A percentile compares a stretch with the other conserved stretches of the same genome.
These are phyloP conservation scores for Patagioenas fasciata DNA, from an alignment of 2,113 vertebrate species.

Conservation along the genomic window DNA sequence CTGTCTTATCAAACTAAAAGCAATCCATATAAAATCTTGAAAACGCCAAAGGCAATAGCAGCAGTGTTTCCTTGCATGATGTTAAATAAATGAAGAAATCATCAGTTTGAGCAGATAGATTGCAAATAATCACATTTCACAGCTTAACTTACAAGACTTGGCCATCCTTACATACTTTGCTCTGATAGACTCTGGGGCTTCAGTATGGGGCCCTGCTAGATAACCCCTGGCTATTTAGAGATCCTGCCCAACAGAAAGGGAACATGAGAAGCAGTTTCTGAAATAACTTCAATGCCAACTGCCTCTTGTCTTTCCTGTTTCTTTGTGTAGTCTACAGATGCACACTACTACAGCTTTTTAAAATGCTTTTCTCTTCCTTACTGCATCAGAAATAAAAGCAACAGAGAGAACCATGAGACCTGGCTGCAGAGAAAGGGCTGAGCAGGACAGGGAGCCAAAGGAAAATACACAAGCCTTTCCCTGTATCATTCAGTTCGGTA, in stretches of 20 bases:
- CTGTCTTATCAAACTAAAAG: not conserved
- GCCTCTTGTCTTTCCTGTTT: not conserved
- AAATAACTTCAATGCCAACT: not conserved
- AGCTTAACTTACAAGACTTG: not conserved
- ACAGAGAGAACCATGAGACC: not conserved
- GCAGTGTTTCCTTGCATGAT: not conserved
- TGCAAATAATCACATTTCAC: not conserved
- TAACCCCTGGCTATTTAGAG: not conserved
- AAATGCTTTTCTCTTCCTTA: not conserved
- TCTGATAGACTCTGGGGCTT: not conserved
- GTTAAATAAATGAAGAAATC: not conserved
- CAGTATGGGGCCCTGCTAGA: not conserved
- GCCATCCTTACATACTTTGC: not conserved
- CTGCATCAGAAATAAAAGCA: not conserved
- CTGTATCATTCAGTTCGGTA: not conserved
- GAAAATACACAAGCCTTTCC: not conserved
- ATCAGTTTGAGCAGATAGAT: not conserved
- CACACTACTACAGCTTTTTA: not conserved
- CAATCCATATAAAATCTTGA: not conserved
- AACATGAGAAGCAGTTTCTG: not conserved
- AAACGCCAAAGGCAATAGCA: not conserved
- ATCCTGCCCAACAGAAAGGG: not conserved
- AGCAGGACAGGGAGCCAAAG: not conserved
- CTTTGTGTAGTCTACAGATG: not conserved
- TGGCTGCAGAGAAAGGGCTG: not conserved